A percentile compares a stretch with the other conserved stretches of the same genome.
Conservation (phyloP, 2,888 invertebrate genomes). For the Platynereis dumerilii region DNA sequence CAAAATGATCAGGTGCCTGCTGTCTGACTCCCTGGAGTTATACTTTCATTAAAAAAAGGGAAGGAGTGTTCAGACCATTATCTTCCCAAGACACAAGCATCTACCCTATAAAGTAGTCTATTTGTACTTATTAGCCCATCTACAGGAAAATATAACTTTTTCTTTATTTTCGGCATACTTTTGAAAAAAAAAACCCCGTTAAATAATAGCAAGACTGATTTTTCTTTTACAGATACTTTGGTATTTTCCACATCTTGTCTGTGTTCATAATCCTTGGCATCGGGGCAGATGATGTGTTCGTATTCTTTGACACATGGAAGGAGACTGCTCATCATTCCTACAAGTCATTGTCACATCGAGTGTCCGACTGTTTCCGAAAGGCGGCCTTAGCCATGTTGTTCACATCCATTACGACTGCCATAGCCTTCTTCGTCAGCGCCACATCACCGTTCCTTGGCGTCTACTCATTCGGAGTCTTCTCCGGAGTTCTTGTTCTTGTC, state of each 20-base stretch:
- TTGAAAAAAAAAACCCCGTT: no score
- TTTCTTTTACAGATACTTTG: conserved; percentile 41
- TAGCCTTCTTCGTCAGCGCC: conserved; percentile 54
- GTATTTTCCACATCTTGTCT: conserved; percentile 57
- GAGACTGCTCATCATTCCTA: conserved; percentile 42
- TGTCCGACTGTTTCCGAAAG: conserved; percentile 51
- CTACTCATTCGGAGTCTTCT: conserved; percentile 52
- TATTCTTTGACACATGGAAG: conserved; percentile 57
- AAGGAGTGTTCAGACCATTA: no score
- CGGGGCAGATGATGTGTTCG: conserved; percentile 59
- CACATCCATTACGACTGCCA: conserved; percentile 55
- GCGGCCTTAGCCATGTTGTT: conserved; percentile 54
- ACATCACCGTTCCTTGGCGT: conserved; percentile 52
- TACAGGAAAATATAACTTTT: no score
- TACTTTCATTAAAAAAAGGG: no score
- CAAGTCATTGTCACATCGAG: conserved; percentile 41
- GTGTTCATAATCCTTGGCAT: conserved; percentile 59
- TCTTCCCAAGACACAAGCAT: no score
- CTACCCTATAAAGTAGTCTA: no score
- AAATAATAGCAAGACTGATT: no score
- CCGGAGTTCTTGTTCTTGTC: conserved; percentile 50
- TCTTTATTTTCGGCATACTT: no score
- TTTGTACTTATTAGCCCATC: no score
- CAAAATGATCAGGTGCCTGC: no score
- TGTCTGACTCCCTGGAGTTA: no score